Evolutionary conservation across 2,113 vertebrate genomes (phyloP), one percentile per base, ranked within the genome.

Genomic region (Cacatua alba): DNA sequence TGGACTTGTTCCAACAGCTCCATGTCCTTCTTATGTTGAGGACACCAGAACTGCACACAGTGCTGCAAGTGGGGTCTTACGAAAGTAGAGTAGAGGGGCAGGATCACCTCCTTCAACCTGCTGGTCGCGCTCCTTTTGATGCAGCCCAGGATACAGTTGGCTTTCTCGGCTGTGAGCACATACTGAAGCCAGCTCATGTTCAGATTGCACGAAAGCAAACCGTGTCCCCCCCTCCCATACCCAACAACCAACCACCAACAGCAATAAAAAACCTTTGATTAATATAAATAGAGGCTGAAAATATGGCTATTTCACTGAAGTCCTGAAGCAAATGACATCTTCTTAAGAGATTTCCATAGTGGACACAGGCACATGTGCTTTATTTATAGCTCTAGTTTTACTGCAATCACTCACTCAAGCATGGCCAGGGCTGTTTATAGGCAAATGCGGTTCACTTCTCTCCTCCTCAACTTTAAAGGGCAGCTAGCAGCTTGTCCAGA

Each of bases 331-430:
- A 95, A 82, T 46, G 5, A 13, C 48, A 75, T 68, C 86, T 83
- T 78, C 80, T 89, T 48, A 62, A 70, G 74, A 95, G 94, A 88
- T 41, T 79, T 71, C 53, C 1, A 0, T 17, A 57, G 75, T 87
- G 90, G 91, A 93, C 87, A 74, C 14, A 37, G 65, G 84, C 89
- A 85, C 78, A 39, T 49, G 65, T 24, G 16, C 71, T 92, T 95
- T 96, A 97, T 97, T 97, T 97, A 95, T 94, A 97, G 94, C 89
- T 88, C 37, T 1, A 44, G 41, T 72, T 95, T 95, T 90, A 95
- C 81, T 76, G 94, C 96, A 97, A 90, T 90, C 91, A 49, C 69
- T 84, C 84, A 62, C 37, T 62, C 89, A 87, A 72, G 89, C 86
- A 53, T 13, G 18, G 44, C 59, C 87, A 90, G 78, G 48, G 52